Conservation (phyloP, 2,113 vertebrate genomes). For the Pelobates fuscus region DNA sequence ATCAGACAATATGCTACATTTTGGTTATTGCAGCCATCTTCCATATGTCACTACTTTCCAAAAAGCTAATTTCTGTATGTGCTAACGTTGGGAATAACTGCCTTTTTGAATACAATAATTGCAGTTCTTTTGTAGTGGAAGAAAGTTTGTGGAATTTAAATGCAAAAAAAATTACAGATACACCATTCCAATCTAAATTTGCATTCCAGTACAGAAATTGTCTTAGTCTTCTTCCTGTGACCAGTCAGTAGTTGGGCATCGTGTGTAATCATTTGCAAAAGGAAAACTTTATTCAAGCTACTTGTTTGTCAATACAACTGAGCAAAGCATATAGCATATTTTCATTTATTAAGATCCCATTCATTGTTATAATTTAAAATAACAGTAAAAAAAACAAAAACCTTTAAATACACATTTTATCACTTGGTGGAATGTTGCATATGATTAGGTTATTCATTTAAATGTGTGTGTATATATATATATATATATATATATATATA, state of each 20-base stretch:
- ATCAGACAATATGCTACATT: constrained; percentile 28
- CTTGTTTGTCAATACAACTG: no score
- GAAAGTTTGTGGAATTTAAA: not conserved
- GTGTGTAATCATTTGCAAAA: not conserved
- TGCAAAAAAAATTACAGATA: constrained; percentile 6
- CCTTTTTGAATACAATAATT: constrained; percentile 22
- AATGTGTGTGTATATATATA: no score
- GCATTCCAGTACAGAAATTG: constrained; percentile 6
- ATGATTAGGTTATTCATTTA: no score
- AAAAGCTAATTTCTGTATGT: constrained; percentile 27
- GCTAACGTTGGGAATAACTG: constrained; percentile 22
- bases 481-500: no score
- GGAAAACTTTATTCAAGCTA: not conserved
- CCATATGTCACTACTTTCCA: constrained; percentile 36
- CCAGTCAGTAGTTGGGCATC: not conserved
- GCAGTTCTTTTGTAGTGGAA: constrained; percentile 8
- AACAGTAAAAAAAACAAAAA: no score
- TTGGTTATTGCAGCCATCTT: constrained; percentile 27
- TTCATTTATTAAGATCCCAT: no score
- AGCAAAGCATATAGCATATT: no score
- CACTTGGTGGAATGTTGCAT: no score
- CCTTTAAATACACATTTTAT: no score
- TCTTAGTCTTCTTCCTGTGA: not conserved
- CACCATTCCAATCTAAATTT: not conserved
- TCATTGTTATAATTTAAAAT: no score